These are phyloP conservation scores for Emydocephalus ijimae DNA, from an alignment of 2,113 vertebrate genomes.

Conservation along the genomic window DNA sequence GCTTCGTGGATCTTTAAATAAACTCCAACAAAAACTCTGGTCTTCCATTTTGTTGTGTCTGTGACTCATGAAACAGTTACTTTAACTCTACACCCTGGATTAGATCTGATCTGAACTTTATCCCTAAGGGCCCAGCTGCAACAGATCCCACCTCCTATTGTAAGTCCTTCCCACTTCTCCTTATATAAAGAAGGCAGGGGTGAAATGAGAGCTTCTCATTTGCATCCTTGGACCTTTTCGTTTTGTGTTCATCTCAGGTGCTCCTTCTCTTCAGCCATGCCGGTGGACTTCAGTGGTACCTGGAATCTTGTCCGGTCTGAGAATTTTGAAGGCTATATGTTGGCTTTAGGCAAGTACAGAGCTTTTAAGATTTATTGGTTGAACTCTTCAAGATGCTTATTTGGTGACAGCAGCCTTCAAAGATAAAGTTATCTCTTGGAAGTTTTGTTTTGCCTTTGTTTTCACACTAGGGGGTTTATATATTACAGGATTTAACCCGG, in stretches of 20 bases:
- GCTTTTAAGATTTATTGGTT: not conserved
- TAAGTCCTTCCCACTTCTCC: constrained; percentile 16
- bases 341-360: constrained; percentile 74
- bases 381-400: not conserved
- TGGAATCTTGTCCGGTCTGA: constrained; percentile 83
- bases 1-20: too few species aligned
- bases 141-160: constrained; percentile 13
- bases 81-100: constrained; percentile 50
- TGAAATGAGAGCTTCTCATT: fast-evolving
- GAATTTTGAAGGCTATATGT: constrained; percentile 85
- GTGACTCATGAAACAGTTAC: constrained; percentile 44
- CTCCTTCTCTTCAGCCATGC: constrained; percentile 62
- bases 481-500: not conserved
- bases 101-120: constrained; percentile 56
- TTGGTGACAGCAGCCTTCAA: not conserved
- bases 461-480: not conserved
- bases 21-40: not conserved
- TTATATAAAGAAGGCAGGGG: constrained; percentile 25
- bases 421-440: not conserved
- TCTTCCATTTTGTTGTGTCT: not conserved
- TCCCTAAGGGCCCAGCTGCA: constrained; percentile 13
- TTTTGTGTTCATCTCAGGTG: fast-evolving
- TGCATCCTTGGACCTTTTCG: not conserved
- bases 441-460: not conserved
- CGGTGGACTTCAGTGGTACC: constrained; percentile 75